These are phyloP conservation scores for Mormyrops boulengeri DNA, from an alignment of 2,797 vertebrate genomes.

Conservation along the genomic window DNA sequence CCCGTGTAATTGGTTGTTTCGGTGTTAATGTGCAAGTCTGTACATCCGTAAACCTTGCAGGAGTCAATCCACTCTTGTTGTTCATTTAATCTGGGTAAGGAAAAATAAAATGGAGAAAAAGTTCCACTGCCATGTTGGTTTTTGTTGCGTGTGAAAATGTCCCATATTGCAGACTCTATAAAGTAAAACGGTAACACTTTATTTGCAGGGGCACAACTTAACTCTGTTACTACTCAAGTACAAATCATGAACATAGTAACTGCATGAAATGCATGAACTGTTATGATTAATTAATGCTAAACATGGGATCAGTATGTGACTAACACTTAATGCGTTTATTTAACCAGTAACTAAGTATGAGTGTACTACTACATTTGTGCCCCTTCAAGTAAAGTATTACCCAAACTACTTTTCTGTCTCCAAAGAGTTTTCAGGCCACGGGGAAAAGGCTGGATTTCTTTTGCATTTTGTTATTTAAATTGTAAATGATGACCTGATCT, in stretches of 20 bases:
- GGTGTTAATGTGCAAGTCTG: slow-evolving; percentile 77
- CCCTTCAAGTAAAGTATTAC: background rate
- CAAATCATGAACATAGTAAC: background rate
- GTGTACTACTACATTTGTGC: background rate
- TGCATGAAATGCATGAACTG: background rate
- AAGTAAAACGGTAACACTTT: background rate
- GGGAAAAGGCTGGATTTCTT: background rate
- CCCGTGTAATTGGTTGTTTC: slow-evolving; percentile 75
- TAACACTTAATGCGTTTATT: background rate
- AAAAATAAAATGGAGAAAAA: slow-evolving; percentile 88
- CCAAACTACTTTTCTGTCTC: background rate
- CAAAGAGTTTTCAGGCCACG: background rate
- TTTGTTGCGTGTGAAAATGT: background rate
- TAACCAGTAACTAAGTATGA: background rate
- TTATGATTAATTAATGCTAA: background rate
- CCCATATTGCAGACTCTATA: background rate
- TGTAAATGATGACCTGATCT: background rate
- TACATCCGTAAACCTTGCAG: slow-evolving; percentile 86
- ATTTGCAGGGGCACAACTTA: background rate
- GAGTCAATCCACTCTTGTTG: slow-evolving; percentile 84
- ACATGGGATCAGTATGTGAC: background rate
- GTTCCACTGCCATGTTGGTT: slow-evolving; percentile 39
- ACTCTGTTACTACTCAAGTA: background rate
- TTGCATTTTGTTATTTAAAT: background rate
- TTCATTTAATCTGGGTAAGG: slow-evolving; percentile 93